Evolutionary conservation across 2,113 vertebrate genomes (phyloP).

Genomic region (Callaeas wilsoni): DNA sequence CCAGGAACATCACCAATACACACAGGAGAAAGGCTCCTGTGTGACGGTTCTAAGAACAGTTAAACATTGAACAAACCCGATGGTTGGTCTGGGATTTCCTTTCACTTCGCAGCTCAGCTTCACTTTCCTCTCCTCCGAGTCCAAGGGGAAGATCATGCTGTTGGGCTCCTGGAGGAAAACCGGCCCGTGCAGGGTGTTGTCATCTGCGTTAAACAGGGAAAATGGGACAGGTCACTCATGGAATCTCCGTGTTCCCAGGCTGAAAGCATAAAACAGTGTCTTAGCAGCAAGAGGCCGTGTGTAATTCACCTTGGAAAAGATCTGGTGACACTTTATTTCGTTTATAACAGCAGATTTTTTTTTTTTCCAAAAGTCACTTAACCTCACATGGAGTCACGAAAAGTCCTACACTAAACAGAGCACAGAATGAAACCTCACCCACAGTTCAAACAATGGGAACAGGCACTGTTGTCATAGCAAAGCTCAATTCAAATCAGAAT

Average conservation of each 20-base stretch:
- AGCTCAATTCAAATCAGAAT: background rate
- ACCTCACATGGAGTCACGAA: accelerated
- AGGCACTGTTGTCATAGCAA: accelerated
- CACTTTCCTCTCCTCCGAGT: constrained; percentile 88
- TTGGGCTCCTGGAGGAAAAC: constrained; percentile 90
- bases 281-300: background rate
- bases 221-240: background rate
- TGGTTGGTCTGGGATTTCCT: constrained; percentile 84
- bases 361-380: background rate
- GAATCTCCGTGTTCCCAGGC: accelerated
- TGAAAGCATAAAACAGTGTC: background rate
- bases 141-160: constrained; percentile 88
- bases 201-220: constrained; percentile 70
- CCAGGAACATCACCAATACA: accelerated
- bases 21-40: accelerated
- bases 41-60: accelerated
- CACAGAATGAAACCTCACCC: background rate
- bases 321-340: background rate
- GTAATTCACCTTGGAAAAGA: background rate
- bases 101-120: constrained; percentile 90
- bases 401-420: background rate
- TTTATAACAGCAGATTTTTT: background rate
- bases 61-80: constrained; percentile 75
- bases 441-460: background rate
- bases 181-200: constrained; percentile 80